Conservation (phyloP, 1,140 invertebrate species). For the Drosophila subobscura region DNA sequence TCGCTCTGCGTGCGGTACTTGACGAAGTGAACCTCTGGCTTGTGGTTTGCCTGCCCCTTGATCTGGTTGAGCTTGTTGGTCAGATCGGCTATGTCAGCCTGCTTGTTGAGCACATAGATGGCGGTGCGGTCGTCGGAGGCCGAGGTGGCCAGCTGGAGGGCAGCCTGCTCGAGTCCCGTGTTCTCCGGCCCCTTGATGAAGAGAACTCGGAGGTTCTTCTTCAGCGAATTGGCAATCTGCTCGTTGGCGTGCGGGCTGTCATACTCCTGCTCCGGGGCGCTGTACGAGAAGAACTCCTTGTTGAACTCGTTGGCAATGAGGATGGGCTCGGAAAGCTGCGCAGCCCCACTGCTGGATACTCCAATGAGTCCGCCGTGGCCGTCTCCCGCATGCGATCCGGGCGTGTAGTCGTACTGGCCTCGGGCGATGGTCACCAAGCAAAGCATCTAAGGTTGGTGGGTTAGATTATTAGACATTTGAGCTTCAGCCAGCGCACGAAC, state of each 20-base stretch:
- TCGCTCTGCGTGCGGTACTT: slow-evolving; percentile 88
- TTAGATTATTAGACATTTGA: background rate
- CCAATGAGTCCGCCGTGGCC: slow-evolving; percentile 40
- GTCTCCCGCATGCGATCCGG: slow-evolving; percentile 38
- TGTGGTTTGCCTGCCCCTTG: slow-evolving; percentile 70
- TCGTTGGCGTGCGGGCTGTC: slow-evolving; percentile 50
- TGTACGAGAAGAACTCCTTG: slow-evolving; percentile 72
- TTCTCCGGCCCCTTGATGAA: slow-evolving; percentile 91
- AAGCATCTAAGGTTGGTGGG: slow-evolving; percentile 38
- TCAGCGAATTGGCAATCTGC: slow-evolving; percentile 83
- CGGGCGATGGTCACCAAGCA: slow-evolving; percentile 56
- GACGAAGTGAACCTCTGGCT: slow-evolving; percentile 90
- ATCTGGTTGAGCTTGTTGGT: slow-evolving; percentile 60
- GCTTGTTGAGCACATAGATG: slow-evolving; percentile 93
- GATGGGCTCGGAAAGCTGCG: slow-evolving; percentile 55
- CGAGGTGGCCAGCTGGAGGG: slow-evolving; percentile 86
- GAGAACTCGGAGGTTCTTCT: slow-evolving; percentile 93
- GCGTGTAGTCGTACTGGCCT: slow-evolving; percentile 67
- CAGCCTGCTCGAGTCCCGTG: slow-evolving; percentile 86
- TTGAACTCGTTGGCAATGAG: slow-evolving; percentile 58
- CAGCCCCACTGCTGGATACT: slow-evolving; percentile 31
- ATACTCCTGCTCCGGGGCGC: slow-evolving; percentile 71
- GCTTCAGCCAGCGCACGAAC: background rate
- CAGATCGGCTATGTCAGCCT: slow-evolving; percentile 64
- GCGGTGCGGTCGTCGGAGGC: slow-evolving; percentile 91